phyloP scores from a whole-genome alignment of 2,113 vertebrate species.

The western clawed frog (Xenopus tropicalis) region DNA sequence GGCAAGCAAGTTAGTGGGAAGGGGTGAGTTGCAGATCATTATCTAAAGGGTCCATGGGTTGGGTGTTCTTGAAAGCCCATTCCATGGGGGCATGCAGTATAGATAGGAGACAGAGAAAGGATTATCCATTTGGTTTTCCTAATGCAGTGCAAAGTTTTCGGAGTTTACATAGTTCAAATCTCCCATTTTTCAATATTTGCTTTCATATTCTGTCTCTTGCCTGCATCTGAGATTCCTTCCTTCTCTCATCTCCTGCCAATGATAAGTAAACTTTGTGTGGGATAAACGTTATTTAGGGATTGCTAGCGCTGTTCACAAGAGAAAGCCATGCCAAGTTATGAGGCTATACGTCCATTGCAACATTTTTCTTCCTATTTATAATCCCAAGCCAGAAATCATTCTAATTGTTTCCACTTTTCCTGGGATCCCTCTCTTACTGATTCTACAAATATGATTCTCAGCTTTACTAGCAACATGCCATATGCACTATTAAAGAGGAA shows the following conservation, averaged over 20 bases:
- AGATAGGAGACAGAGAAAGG: too few relatives aligned
- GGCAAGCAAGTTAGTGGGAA: too few relatives aligned
- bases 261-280: conserved; percentile 46
- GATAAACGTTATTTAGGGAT: conserved; percentile 45
- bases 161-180: background rate
- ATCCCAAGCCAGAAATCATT: conserved; percentile 16
- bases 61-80: too few relatives aligned
- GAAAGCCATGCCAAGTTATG: conserved; percentile 14
- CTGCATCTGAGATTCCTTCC: conserved; percentile 32
- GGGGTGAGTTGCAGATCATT: too few relatives aligned
- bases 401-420: background rate
- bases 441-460: too few relatives aligned
- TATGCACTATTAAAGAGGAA: too few relatives aligned
- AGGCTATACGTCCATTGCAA: conserved; percentile 8
- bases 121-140: background rate
- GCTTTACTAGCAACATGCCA: too few relatives aligned
- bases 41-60: too few relatives aligned
- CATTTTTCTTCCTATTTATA: conserved; percentile 16
- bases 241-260: conserved; percentile 34
- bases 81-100: too few relatives aligned
- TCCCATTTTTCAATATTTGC: conserved; percentile 25
- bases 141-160: background rate
- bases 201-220: conserved; percentile 37
- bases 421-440: too few relatives aligned
- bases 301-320: conserved; percentile 39